These are phyloP conservation scores for Trachops cirrhosus DNA, from an alignment of 2,797 vertebrate genomes.

Conservation along the genomic window DNA sequence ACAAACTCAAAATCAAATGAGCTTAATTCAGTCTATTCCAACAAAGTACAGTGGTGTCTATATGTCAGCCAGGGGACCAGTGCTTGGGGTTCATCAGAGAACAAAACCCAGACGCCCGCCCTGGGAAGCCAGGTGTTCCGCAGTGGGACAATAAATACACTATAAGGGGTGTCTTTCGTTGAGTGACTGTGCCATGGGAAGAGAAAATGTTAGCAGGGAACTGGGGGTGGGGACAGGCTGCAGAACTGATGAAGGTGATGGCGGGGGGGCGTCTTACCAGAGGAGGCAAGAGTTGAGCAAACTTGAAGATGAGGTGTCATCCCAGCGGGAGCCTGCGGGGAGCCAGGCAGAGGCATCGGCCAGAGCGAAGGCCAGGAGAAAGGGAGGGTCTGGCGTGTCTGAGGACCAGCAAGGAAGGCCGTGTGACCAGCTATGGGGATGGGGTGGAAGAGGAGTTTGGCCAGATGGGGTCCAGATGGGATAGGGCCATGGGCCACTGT, in stretches of 20 bases:
- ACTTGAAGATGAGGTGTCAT: neutral
- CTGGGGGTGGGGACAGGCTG: neutral
- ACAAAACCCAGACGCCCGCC: neutral
- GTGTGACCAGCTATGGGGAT: neutral
- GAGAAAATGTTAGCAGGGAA: neutral
- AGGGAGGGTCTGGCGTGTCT: accelerated
- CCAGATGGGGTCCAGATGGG: neutral
- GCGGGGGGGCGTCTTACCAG: accelerated
- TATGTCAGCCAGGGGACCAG: neutral
- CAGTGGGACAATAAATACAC: neutral
- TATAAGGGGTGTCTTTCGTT: accelerated
- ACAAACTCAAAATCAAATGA: neutral
- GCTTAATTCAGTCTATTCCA: neutral
- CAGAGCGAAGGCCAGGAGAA: neutral
- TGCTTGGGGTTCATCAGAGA: neutral
- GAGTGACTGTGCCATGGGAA: neutral
- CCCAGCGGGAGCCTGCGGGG: too few species aligned
- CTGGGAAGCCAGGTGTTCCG: neutral
- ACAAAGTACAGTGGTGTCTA: neutral
- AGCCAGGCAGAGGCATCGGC: neutral
- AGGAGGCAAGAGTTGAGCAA: neutral
- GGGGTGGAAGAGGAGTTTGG: neutral
- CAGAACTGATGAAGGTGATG: neutral
- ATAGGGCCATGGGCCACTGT: accelerated
- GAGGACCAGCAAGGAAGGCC: neutral